Evolutionary conservation across 2,113 vertebrate species (phyloP), one percentile per base, ranked within the genome.

Genomic region (Solea senegalensis): DNA sequence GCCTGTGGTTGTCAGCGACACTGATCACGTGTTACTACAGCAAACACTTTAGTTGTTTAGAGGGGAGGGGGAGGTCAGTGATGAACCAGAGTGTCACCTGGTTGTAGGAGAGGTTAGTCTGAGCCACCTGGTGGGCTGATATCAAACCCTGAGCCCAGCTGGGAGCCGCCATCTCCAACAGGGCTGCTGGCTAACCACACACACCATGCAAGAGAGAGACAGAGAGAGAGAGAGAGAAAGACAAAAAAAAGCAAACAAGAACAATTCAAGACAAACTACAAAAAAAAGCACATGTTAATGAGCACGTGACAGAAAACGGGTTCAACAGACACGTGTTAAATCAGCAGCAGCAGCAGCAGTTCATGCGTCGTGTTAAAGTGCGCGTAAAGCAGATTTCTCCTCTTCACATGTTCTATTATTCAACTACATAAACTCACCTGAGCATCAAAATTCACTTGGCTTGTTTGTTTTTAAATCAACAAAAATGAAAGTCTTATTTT

Each of bases 131-230:
- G 92, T 98, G 97, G 83, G 96, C 97, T 88, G 96, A 96, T 78
- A 99, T 95, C 94, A 98, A 97, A 94, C 97, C 97, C 95, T 98
- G 97, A 91, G 97, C 97, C 98, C 97, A 98, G 90, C 96, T 96
- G 89, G 98, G 97, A 76, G 97, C 95, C 8, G 96, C 97, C 94
- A 96, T 98, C 94, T 99, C 96, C 95, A 99, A 96, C 94, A 99
- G 94, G 72, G 96, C 96, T 89, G 98, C 94, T 89, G 95, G 96
- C 97, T 99, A 90, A 80, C 71, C 77, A 75, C 81, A 76, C 88
- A 90, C 81, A 78, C 76, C 89, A 90, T 89, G 86, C 87, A 83
- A 9, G 53, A 74, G 61, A 63, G 48, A 45, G 21, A 15, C 11
- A 16, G 15, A 58, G 9, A 46, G 65, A 26, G 49, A 60, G 39